phyloP scores from a whole-genome alignment of 2,113 vertebrate genomes.

The Xyrauchen texanus region DNA sequence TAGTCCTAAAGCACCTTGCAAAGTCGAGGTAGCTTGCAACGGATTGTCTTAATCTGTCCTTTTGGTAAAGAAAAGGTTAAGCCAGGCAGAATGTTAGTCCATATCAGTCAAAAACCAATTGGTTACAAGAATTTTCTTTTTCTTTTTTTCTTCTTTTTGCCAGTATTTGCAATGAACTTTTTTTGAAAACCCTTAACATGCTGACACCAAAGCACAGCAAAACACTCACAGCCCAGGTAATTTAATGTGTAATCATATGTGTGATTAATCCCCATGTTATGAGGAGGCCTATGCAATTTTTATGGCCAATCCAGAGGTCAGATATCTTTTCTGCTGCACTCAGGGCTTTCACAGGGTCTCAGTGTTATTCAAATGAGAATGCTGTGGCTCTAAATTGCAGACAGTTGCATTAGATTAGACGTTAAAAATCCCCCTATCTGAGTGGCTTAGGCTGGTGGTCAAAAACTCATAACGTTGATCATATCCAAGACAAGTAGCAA shows the following conservation, averaged over 20 bases:
- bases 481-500: constrained; percentile 51
- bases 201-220: constrained; percentile 59
- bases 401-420: constrained; percentile 58
- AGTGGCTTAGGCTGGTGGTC: constrained; percentile 56
- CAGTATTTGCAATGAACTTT: constrained; percentile 50
- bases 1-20: constrained; percentile 79
- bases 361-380: constrained; percentile 62
- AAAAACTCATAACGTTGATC: constrained; percentile 62
- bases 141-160: constrained; percentile 27
- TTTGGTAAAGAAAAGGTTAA: constrained; percentile 75
- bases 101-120: constrained; percentile 73
- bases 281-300: constrained; percentile 60
- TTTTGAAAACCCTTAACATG: constrained; percentile 50
- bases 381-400: constrained; percentile 50
- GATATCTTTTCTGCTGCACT: constrained; percentile 64
- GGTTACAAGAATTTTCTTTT: constrained; percentile 69
- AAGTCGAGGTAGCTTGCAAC: constrained; percentile 71
- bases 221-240: constrained; percentile 56
- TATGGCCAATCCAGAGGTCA: constrained; percentile 63
- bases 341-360: constrained; percentile 58
- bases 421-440: constrained; percentile 56
- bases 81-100: constrained; percentile 74
- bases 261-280: constrained; percentile 65
- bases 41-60: constrained; percentile 77
- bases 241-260: constrained; percentile 65